Evolutionary conservation across 2,113 vertebrate species (phyloP), one percentile per base, ranked within the genome.

Genomic region (Lampris incognitus): DNA sequence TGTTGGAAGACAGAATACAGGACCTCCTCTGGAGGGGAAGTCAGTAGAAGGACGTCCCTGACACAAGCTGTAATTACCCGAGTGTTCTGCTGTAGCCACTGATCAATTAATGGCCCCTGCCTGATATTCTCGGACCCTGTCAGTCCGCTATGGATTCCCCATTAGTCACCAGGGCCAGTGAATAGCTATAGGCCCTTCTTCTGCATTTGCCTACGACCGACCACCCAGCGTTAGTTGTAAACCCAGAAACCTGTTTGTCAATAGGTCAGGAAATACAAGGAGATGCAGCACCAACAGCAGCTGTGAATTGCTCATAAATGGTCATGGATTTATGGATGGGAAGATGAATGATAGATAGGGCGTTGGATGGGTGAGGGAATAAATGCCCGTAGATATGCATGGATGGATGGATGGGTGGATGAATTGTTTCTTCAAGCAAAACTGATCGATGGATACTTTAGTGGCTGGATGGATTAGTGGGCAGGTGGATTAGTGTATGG

Each of bases 81-180:
- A 85, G 81, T 88, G 85, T 89, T 89, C 74, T 41, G 83, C 86
- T 85, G 65, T 76, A 85, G 84, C 78, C 64, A 64, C 82, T 87
- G 88, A 89, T 92, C 91, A 92, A 90, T 93, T 88, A 92, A 88
- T 83, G 76, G 73, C 69, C 76, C 59, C 77, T 72, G 85, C 82
- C 79, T 68, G 82, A 74, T 83, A 81, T 65, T 66, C 60, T 52
- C 44, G 2, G 76, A 37, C 71, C 65, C 76, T 90, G 89, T 93
- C 89, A 87, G 69, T 54, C 11, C 41, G 74, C 81, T 88, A 90
- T 91, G 69, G 91, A 92, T 92, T 90, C 82, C 72, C 79, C 87
- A 90, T 93, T 90, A 90, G 86, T 92, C 82, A 91, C 49, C 9
- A 54, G 42, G 64, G 44, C 78, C 68, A 40, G 70, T 58, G 48